Evolutionary conservation across 2,113 vertebrate genomes (phyloP).

Genomic region (Psilopsiagon aymara): DNA sequence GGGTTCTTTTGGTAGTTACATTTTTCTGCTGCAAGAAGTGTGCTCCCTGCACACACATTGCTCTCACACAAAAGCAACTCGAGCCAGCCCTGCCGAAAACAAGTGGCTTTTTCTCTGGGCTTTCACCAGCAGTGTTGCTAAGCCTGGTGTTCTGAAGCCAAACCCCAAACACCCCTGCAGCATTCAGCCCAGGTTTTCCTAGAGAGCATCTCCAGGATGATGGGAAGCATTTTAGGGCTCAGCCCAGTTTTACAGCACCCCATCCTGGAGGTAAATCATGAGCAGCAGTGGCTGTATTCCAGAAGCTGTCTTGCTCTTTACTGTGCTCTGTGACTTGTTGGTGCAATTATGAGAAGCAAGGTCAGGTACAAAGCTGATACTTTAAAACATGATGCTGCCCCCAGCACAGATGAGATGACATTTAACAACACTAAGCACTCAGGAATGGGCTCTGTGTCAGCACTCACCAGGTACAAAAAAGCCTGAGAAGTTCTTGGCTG

Average conservation of each 20-base stretch:
- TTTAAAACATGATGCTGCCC: neutral
- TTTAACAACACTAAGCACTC: neutral
- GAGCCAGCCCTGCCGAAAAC: rapidly evolving
- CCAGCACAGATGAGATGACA: neutral
- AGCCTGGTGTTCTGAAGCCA: neutral
- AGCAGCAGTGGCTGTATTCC: neutral
- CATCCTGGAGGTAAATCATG: neutral
- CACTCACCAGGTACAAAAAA: constrained; percentile 53
- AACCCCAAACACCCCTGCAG: neutral
- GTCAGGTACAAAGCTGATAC: neutral
- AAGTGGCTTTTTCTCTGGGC: neutral
- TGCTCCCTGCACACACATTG: neutral
- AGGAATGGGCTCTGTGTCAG: neutral
- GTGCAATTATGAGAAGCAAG: constrained; percentile 8
- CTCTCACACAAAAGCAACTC: neutral
- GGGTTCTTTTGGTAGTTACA: neutral
- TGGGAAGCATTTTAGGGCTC: neutral
- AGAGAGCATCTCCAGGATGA: neutral
- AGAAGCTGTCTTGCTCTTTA: neutral
- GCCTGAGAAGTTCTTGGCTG: constrained; percentile 52
- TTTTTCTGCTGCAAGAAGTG: neutral
- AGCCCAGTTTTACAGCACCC: neutral
- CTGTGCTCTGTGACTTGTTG: neutral
- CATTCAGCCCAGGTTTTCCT: neutral
- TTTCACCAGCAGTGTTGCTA: neutral